A percentile compares a stretch with the other conserved stretches of the same genome.
These are phyloP conservation scores for Epinephelus lanceolatus DNA, from an alignment of 2,113 vertebrate species.

Conservation along the genomic window DNA sequence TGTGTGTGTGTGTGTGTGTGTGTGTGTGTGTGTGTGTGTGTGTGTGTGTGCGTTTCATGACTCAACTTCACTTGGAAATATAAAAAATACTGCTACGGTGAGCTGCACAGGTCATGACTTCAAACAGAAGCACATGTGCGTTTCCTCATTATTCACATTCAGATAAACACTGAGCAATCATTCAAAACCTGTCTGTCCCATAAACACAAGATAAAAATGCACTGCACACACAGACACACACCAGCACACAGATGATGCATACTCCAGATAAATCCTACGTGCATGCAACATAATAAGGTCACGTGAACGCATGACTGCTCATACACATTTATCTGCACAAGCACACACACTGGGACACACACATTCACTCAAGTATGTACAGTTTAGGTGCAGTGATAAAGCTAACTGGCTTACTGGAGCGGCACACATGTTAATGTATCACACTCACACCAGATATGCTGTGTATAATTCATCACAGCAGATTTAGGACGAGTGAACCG, in stretches of 20 bases:
- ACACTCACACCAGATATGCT: conserved; percentile 38
- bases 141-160: conserved; percentile 40
- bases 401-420: conserved; percentile 54
- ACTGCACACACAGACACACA: not conserved
- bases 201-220: conserved; percentile 11
- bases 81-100: not conserved
- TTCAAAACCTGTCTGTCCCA: conserved; percentile 22
- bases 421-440: conserved; percentile 47
- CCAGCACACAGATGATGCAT: conserved; percentile 29
- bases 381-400: conserved; percentile 68
- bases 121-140: conserved; percentile 4
- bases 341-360: conserved; percentile 48
- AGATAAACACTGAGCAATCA: conserved; percentile 50
- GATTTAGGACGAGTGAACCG: conserved; percentile 40
- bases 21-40: too few relatives aligned
- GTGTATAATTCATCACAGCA: conserved; percentile 64
- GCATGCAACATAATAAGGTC: conserved; percentile 76
- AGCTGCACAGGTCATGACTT: not conserved
- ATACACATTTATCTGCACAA: conserved; percentile 67
- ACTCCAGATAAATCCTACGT: conserved; percentile 54
- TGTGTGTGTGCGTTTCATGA: not conserved
- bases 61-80: not conserved
- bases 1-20: too few relatives aligned
- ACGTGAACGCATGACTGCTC: conserved; percentile 68
- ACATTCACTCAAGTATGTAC: conserved; percentile 44